phyloP scores from a whole-genome alignment of 1,140 invertebrate genomes.

The Brachionus asplanchnoidis region DNA sequence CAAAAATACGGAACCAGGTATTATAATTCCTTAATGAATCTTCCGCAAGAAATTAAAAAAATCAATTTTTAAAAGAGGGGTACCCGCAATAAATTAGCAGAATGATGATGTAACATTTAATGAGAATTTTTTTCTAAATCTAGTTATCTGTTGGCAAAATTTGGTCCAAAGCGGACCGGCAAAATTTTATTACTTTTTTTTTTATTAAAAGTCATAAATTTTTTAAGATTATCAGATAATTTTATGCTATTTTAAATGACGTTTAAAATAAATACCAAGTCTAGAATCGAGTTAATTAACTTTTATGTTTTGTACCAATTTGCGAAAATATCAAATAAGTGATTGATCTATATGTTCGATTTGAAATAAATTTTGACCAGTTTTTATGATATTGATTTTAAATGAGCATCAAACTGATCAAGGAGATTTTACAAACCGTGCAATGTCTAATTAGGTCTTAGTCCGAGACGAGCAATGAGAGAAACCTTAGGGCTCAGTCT shows the following conservation, averaged over 20 bases:
- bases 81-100: not conserved
- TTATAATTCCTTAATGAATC: not conserved
- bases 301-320: not conserved
- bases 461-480: not conserved
- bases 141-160: not conserved
- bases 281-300: conserved; percentile 27
- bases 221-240: not conserved
- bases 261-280: conserved; percentile 2
- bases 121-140: not conserved
- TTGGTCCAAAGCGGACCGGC: not conserved
- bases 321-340: not conserved
- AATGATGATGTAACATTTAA: not conserved
- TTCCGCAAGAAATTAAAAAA: not conserved
- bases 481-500: not conserved
- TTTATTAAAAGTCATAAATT: not conserved
- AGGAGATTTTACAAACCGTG: not conserved
- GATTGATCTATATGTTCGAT: conserved; percentile 11
- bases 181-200: not conserved
- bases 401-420: not conserved
- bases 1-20: not conserved
- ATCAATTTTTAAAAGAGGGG: not conserved
- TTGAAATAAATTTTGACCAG: not conserved
- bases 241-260: not conserved
- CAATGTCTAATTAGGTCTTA: not conserved
- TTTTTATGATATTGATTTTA: not conserved